Evolutionary conservation across 2,888 invertebrate species (phyloP), one percentile per base, ranked within the genome.

Genomic region (Cephus spinipes): DNA sequence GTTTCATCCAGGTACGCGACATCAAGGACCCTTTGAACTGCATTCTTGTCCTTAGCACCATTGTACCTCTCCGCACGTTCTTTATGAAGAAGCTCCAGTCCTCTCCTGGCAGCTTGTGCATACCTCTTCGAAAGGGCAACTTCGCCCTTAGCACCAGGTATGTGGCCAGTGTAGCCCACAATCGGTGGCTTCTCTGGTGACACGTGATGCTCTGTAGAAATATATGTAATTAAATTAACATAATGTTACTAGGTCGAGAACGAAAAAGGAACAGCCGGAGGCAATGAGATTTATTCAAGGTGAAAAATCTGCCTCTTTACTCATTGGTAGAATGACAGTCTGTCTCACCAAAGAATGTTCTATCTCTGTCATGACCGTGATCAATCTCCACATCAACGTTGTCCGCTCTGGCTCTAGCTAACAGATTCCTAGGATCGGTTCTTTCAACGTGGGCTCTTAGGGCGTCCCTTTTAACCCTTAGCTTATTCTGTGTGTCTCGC

Each of bases 161-260:
- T 95, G 88, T 95, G 95, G 4, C 95, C 95, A 0, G 95, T 95
- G 90, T 95, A 95, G 12, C 95, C 95, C 0, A 95, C 94, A 85
- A 95, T 95, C 30, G 95, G 95, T 32, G 95, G 95, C 84, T 93
- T 94, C 87, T 95, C 95, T 0, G 95, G 93, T 11, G 95, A 94
- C 81, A 94, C 93, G 90, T 92, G 91, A 83, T 94, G 94, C 85
- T 94, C 95, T 77, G 79, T 79, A 75, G 77, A 79, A 81, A 84
- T 73, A 75, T 76, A 40, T 32, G 23, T 76, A 30, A 71, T 71
- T 71, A 71, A 23, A 55, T 55, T 15, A 23, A 23, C 23, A 55
- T 55, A 55, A 55, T 55, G 55, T 55, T 55, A 55, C 55, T 55
- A 15, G 55, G 23, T 23, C 55, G 23, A 55, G 55, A 55, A 55